Conservation (phyloP, 2,888 invertebrate genomes). For the Rhogogaster chlorosoma region DNA sequence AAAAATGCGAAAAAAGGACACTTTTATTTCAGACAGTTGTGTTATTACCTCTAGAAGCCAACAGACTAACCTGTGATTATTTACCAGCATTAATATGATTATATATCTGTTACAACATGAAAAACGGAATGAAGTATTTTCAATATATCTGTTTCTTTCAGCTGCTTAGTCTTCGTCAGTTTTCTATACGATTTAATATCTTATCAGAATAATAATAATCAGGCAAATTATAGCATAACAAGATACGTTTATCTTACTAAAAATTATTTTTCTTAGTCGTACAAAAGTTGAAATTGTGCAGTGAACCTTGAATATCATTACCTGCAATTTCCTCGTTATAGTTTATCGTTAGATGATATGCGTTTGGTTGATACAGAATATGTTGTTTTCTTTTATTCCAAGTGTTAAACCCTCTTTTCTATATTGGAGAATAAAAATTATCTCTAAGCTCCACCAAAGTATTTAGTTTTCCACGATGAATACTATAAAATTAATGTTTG, state of each 20-base stretch:
- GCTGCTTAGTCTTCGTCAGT: background rate
- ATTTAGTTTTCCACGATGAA: background rate
- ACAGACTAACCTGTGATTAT: constrained; percentile 35
- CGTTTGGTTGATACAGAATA: background rate
- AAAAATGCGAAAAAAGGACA: background rate
- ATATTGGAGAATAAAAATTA: background rate
- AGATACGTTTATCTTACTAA: background rate
- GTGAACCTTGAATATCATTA: too few relatives aligned
- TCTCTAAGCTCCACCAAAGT: background rate
- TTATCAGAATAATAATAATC: background rate
- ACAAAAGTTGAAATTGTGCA: too few relatives aligned
- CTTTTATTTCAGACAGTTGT: background rate
- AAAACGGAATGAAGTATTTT: background rate
- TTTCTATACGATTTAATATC: background rate
- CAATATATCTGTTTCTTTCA: background rate
- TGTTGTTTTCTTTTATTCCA: background rate
- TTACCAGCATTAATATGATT: constrained; percentile 25
- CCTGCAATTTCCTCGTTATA: background rate
- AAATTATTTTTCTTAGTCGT: background rate
- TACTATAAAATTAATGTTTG: background rate
- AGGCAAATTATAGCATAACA: background rate
- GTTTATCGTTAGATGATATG: background rate
- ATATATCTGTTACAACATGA: background rate
- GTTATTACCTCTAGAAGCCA: background rate
- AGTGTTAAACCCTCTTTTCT: background rate